Evolutionary conservation across 2,888 invertebrate genomes (phyloP).

Genomic region (Tiliacea citrago): DNA sequence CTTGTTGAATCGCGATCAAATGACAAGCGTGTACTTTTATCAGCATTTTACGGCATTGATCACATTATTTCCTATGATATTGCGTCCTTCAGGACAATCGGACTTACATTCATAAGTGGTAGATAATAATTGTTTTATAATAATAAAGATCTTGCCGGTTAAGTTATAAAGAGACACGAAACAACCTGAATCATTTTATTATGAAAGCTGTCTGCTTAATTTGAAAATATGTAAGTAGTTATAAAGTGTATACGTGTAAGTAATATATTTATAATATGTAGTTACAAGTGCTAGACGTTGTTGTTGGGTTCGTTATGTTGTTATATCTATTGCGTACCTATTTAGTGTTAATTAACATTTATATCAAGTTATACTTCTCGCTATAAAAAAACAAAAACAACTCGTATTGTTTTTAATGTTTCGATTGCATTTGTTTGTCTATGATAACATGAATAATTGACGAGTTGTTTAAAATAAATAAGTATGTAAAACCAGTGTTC

Average conservation of each 20-base stretch:
- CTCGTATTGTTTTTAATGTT: background rate
- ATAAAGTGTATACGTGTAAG: constrained; percentile 5
- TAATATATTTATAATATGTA: constrained; percentile 9
- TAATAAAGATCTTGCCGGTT: constrained; percentile 43
- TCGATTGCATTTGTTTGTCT: constrained; percentile 17
- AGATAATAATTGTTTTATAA: constrained; percentile 16
- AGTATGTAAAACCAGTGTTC: constrained; percentile 29
- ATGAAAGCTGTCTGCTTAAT: constrained; percentile 14
- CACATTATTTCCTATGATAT: constrained; percentile 9
- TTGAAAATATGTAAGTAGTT: constrained; percentile 16
- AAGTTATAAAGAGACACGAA: constrained; percentile 7
- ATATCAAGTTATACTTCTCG: background rate
- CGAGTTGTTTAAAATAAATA: background rate
- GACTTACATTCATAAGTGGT: constrained; percentile 20
- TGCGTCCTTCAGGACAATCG: background rate
- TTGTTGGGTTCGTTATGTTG: constrained; percentile 48
- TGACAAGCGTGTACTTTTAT: background rate
- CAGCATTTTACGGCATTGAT: constrained; percentile 8
- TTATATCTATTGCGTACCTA: constrained; percentile 27
- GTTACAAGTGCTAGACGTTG: constrained; percentile 29
- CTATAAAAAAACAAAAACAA: background rate
- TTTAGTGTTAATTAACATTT: constrained; percentile 13
- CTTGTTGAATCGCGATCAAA: background rate
- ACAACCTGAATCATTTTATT: background rate
- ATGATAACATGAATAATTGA: background rate